These are phyloP conservation scores for Tortricodes alternella DNA, from an alignment of 2,888 invertebrate species.

Conservation along the genomic window DNA sequence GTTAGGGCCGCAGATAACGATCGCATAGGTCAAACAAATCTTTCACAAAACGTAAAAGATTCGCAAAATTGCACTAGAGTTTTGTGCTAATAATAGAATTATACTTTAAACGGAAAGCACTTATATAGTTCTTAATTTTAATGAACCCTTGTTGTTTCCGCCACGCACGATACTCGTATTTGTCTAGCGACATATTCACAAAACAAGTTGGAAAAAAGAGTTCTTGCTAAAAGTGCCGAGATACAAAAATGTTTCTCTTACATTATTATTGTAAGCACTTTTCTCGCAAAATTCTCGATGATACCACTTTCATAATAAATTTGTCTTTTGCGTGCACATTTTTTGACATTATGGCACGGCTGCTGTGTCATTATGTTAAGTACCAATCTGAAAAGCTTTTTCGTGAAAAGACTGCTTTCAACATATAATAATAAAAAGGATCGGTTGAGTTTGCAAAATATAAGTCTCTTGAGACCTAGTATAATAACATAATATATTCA, in stretches of 20 bases:
- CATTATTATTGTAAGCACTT: slow-evolving; percentile 36
- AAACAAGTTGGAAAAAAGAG: no score
- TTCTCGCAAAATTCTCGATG: slow-evolving; percentile 56
- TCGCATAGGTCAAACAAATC: neutral
- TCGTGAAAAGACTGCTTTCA: slow-evolving; percentile 5
- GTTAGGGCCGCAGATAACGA: no score
- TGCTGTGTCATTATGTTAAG: slow-evolving; percentile 45
- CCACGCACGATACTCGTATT: slow-evolving; percentile 35
- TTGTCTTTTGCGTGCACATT: slow-evolving; percentile 56
- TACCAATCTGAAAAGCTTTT: slow-evolving; percentile 31
- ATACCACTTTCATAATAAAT: slow-evolving; percentile 51
- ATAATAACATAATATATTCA: neutral
- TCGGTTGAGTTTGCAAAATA: neutral
- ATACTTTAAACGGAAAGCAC: neutral
- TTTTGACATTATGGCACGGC: slow-evolving; percentile 43
- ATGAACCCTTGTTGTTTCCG: slow-evolving; percentile 40
- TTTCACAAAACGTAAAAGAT: neutral
- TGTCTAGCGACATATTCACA: slow-evolving; percentile 7
- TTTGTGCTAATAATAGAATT: neutral
- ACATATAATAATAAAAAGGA: neutral
- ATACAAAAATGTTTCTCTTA: neutral
- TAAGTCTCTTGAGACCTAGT: neutral
- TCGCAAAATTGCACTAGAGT: neutral
- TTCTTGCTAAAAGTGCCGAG: no score
- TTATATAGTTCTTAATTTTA: slow-evolving; percentile 43